Evolutionary conservation across 2,113 vertebrate species (phyloP), one percentile per base, ranked within the genome.

Genomic region (Ochotona princeps): DNA sequence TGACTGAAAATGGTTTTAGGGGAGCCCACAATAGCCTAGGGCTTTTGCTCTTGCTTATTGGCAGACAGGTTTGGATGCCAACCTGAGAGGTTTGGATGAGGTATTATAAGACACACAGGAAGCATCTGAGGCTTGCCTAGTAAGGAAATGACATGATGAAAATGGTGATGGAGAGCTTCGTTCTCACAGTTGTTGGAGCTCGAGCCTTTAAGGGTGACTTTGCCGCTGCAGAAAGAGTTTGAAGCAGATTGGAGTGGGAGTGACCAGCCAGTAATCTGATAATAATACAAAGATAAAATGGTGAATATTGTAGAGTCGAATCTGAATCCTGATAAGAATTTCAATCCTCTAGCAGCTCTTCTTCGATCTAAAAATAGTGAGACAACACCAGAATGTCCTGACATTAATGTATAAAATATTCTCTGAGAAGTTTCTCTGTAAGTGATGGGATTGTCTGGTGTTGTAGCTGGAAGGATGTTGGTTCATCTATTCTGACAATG

Each of bases 21-120:
- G 89, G 86, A 90, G 73, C 38, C 67, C 91, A 94, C 67, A 94
- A 72, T 82, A 88, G 86, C 83, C 51, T 8, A 49, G 49, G 72
- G n/a, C 75, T 91, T 90, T 49, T 49, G 67, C 44, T 93, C 38
- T 93, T 92, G 79, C 91, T 94, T 95, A 66, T 89, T 93, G 80
- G 78, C 0, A 2, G 92, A 96, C 76, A 87, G 66, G 76, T 90
- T 89, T 93, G 80, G 89, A 94, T 89, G 76, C 83, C 51, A 84
- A 6, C 18, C 83, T 21, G 57, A 89, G 57, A 57, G 84, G 57
- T 88, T 73, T 92, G 86, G 65, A 91, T 87, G 94, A 81, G 83
- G 63, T 35, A 94, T 80, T 66, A 92, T 76, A 93, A 69, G 83
- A n/a, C 86, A n/a, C 86, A 67, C 18, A 12, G 86, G 95, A 81